Evolutionary conservation across 2,888 invertebrate species (phyloP), one percentile per base, ranked within the genome.

Genomic region (Dryobota labecula): DNA sequence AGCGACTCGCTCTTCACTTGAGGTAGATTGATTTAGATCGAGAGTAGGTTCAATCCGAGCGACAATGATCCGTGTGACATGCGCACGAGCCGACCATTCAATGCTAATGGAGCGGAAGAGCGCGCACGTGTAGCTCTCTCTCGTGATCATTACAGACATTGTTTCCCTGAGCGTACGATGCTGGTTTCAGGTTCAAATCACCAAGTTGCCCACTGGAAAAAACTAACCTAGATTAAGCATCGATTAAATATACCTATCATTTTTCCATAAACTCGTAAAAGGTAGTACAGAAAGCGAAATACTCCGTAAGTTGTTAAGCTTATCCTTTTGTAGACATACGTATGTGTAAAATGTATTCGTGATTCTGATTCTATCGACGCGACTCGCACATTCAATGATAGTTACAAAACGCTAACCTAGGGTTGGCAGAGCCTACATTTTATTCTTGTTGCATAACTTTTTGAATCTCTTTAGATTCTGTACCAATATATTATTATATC

Each of bases 21-120:
- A 83, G 85, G 89, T 79, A 89, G 93, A 92, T 94, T 93, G 93
- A 94, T 94, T 92, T 91, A 93, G 93, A 92, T 92, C 88, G 89
- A 90, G 90, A 88, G 87, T 86, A 86, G 85, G 88, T 90, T 90
- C 89, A 90, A 92, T 90, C 89, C 90, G 89, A 88, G 87, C 89
- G 89, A 92, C 94, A 94, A 93, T 93, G 93, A 94, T 94, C 92
- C 89, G 88, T 85, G 91, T 86, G 89, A 89, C 90, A 88, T 86
- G 91, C 90, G 92, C 93, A 92, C 92, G 93, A 91, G 92, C 88
- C 89, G 90, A 90, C 85, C 90, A 95, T 95, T 95, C 94, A 95
- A 95, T 96, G 95, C 94, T 95, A 95, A 96, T 96, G 93, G 92
- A 87, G 90, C 92, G 94, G 94, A 94, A 94, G 94, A 94, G 90